These are phyloP conservation scores for Watsonalla cultraria DNA, from an alignment of 2,888 invertebrate genomes.

Conservation along the genomic window DNA sequence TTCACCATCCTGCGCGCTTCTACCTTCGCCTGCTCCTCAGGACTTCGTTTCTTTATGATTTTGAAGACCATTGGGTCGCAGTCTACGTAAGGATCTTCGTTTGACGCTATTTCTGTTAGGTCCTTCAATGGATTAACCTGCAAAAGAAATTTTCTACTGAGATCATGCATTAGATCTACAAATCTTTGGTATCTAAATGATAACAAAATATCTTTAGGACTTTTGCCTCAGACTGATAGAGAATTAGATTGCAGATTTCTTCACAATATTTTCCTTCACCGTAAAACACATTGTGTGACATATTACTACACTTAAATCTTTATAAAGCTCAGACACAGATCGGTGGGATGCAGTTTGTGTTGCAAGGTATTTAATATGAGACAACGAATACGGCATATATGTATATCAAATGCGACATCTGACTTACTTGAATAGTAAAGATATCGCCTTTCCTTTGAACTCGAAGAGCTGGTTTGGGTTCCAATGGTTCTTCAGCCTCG, in stretches of 20 bases:
- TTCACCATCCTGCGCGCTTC: constrained; percentile 76
- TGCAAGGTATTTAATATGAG: too few species aligned
- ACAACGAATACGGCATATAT: not conserved
- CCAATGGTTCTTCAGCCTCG: constrained; percentile 65
- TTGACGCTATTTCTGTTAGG: constrained; percentile 71
- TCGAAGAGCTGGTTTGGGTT: constrained; percentile 81
- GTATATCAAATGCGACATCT: not conserved
- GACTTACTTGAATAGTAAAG: constrained; percentile 78
- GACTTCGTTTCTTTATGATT: constrained; percentile 80
- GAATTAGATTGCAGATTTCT: too few species aligned
- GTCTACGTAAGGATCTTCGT: constrained; percentile 83
- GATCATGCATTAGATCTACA: too few species aligned
- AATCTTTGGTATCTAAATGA: too few species aligned
- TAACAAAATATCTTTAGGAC: too few species aligned
- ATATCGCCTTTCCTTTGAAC: constrained; percentile 82
- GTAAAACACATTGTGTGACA: too few species aligned
- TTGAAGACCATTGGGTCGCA: constrained; percentile 84
- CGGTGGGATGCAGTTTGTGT: too few species aligned
- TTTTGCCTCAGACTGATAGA: too few species aligned
- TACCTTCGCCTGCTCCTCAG: constrained; percentile 74
- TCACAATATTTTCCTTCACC: too few species aligned
- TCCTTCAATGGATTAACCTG: constrained; percentile 82
- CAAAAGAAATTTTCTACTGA: constrained; percentile 9
- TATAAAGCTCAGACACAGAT: too few species aligned
- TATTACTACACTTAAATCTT: too few species aligned